Evolutionary conservation across 2,888 invertebrate genomes (phyloP).

Genomic region (Lasioglossum morio): DNA sequence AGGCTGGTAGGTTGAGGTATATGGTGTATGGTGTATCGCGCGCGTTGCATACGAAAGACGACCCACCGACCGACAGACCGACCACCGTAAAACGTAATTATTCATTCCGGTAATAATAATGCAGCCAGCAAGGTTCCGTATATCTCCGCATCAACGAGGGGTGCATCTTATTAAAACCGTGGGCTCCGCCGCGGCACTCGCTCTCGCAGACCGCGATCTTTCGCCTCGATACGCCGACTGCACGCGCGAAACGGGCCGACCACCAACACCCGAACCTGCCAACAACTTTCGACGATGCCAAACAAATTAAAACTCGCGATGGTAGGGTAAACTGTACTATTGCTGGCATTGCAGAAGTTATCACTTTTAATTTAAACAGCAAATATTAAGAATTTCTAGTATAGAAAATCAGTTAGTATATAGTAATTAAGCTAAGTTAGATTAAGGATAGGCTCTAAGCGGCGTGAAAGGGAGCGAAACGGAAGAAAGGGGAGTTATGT

Average conservation of each 20-base stretch:
- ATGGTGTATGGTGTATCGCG: conserved; percentile 15
- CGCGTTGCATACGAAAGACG: conserved; percentile 59
- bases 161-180: conserved; percentile 80
- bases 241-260: neutral
- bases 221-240: conserved; percentile 18
- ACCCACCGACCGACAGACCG: conserved; percentile 49
- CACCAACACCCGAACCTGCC: neutral
- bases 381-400: no score
- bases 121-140: conserved; percentile 59
- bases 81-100: conserved; percentile 73
- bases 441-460: no score
- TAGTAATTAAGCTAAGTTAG: no score
- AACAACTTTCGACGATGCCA: conserved; percentile 27
- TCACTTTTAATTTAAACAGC: no score
- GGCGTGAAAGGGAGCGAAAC: no score
- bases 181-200: neutral
- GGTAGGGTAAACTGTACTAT: no score
- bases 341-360: no score
- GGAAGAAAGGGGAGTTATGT: no score
- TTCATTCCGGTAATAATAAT: conserved; percentile 76
- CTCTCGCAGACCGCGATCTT: conserved; percentile 19
- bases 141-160: conserved; percentile 75
- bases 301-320: conserved; percentile 2
- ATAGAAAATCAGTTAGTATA: no score
- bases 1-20: neutral